phyloP scores from a whole-genome alignment of 1,140 invertebrate genomes.

The Copidosoma floridanum region DNA sequence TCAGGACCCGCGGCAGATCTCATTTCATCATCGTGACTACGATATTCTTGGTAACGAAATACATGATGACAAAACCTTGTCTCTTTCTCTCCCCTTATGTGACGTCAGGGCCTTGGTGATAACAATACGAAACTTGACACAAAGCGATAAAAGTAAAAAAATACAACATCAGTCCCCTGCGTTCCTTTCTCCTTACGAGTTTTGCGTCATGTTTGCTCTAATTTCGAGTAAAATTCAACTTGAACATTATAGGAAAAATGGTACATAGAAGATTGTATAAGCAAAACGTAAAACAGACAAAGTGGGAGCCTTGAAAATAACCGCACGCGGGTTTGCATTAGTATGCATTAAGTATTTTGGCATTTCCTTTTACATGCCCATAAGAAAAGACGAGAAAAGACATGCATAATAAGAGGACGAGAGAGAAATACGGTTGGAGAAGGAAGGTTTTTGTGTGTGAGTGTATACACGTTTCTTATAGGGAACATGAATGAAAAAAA shows the following conservation, averaged over 20 bases:
- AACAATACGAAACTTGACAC: conserved; percentile 7
- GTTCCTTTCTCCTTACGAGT: too few species aligned
- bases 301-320: conserved; percentile 34
- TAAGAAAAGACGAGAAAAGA: conserved; percentile 10
- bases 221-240: conserved; percentile 18
- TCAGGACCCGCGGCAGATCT: not conserved
- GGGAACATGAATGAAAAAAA: too few species aligned
- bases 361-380: conserved; percentile 27
- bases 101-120: too few species aligned
- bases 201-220: not conserved
- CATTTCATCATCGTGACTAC: not conserved
- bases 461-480: too few species aligned
- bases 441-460: too few species aligned
- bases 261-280: not conserved
- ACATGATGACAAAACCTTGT: too few species aligned
- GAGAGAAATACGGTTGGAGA: not conserved
- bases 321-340: conserved; percentile 16
- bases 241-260: conserved; percentile 15
- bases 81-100: too few species aligned
- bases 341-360: conserved; percentile 31
- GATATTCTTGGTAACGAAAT: too few species aligned
- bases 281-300: too few species aligned
- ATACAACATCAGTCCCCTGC: too few species aligned
- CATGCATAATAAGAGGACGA: too few species aligned
- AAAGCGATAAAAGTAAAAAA: conserved; percentile 3